These are phyloP conservation scores for Cephus pygmeus DNA, from an alignment of 2,888 invertebrate genomes.

Conservation along the genomic window DNA sequence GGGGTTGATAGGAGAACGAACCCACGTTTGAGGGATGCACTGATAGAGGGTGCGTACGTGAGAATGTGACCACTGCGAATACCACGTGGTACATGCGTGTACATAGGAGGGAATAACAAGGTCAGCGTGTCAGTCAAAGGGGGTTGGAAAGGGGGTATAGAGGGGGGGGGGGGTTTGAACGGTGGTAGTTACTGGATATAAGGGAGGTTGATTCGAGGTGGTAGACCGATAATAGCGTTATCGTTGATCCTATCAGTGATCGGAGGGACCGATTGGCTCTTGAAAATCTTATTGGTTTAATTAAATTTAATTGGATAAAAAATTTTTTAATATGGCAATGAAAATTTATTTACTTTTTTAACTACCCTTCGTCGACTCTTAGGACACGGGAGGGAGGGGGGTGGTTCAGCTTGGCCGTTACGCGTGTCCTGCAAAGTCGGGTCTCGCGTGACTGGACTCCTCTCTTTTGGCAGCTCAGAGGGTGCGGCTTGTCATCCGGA, in stretches of 20 bases:
- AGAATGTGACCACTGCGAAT: background rate
- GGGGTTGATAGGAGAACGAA: background rate
- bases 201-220: background rate
- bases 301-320: background rate
- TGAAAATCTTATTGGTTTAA: background rate
- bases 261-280: slow-evolving; percentile 1
- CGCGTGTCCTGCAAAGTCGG: slow-evolving; percentile 32
- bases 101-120: slow-evolving; percentile 42
- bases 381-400: background rate
- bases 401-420: slow-evolving; percentile 23
- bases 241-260: slow-evolving; percentile 26
- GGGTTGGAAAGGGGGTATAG: background rate
- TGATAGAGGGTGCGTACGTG: background rate
- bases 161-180: background rate
- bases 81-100: slow-evolving; percentile 15
- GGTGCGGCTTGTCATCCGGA: slow-evolving; percentile 42
- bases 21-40: background rate
- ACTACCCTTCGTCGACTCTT: background rate
- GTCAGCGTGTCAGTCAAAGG: slow-evolving; percentile 56
- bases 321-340: background rate
- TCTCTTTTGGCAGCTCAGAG: slow-evolving; percentile 18
- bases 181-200: background rate
- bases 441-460: slow-evolving; percentile 49
- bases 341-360: background rate
- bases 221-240: slow-evolving; percentile 30